Evolutionary conservation across 1,140 invertebrate species (phyloP).

Genomic region (Cotesia vestalis): DNA sequence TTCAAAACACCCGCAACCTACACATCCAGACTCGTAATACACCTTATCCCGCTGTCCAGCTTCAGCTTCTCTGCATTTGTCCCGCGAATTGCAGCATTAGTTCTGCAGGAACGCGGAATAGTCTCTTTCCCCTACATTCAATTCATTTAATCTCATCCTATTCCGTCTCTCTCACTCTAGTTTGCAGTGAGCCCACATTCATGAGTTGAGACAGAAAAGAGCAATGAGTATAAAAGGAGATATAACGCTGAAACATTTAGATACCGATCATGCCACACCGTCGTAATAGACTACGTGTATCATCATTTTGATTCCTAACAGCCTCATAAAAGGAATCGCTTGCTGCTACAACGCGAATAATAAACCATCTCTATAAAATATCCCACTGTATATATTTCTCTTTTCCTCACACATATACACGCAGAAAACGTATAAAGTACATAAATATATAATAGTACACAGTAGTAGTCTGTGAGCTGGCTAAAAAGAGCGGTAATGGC

Average conservation of each 20-base stretch:
- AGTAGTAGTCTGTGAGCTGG: background rate
- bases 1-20: no score
- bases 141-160: background rate
- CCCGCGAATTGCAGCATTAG: slow-evolving; percentile 16
- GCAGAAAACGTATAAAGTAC: background rate
- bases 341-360: slow-evolving; percentile 15
- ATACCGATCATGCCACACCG: slow-evolving; percentile 3
- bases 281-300: background rate
- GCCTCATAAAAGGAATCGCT: slow-evolving; percentile 20
- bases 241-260: background rate
- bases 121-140: slow-evolving; percentile 16
- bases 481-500: slow-evolving; percentile 28
- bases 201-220: slow-evolving; percentile 12
- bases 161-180: background rate
- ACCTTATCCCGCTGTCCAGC: slow-evolving; percentile 22
- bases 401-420: background rate
- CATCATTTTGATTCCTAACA: slow-evolving; percentile 10
- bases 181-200: background rate
- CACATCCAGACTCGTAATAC: background rate
- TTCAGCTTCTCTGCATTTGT: slow-evolving; percentile 18
- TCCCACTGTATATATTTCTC: background rate
- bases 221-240: slow-evolving; percentile 8
- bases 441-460: background rate
- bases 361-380: slow-evolving; percentile 21
- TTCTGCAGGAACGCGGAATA: slow-evolving; percentile 18